Conservation (phyloP, 1,140 invertebrate species). For the Epicauta chinensis region DNA sequence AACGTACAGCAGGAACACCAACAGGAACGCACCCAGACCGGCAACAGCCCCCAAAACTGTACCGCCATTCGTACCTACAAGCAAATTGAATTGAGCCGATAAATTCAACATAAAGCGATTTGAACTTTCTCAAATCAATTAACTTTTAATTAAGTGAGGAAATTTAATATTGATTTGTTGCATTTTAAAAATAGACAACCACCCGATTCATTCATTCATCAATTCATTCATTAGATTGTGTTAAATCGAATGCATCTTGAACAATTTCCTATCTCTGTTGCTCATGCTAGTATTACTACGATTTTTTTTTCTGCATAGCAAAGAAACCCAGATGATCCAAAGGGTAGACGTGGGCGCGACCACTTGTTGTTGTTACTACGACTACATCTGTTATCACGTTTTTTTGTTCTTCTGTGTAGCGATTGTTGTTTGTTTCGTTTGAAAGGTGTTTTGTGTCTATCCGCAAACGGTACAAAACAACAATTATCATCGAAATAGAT, state of each 20-base stretch:
- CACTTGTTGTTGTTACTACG: conserved; percentile 18
- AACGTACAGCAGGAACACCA: conserved; percentile 74
- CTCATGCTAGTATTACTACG: neutral
- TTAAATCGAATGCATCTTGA: neutral
- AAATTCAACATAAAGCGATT: neutral
- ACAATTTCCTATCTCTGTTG: neutral
- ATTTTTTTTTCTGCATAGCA: neutral
- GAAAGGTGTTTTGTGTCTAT: no score
- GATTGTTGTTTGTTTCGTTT: neutral
- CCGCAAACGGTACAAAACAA: neutral
- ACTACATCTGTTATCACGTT: neutral
- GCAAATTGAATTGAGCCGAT: no score
- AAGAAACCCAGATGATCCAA: neutral
- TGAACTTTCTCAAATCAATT: neutral
- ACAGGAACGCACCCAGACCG: conserved; percentile 63
- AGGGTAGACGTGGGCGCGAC: conserved; percentile 22
- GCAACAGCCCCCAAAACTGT: conserved; percentile 72
- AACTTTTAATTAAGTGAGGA: neutral
- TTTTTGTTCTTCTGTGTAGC: neutral
- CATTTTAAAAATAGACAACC: neutral
- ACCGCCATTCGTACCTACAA: conserved; percentile 60
- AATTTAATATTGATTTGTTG: neutral
- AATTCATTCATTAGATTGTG: no score
- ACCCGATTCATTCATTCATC: no score
- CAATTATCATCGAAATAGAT: neutral